phyloP scores from a whole-genome alignment of 2,888 invertebrate species.

The Petrolisthes manimaculis region DNA sequence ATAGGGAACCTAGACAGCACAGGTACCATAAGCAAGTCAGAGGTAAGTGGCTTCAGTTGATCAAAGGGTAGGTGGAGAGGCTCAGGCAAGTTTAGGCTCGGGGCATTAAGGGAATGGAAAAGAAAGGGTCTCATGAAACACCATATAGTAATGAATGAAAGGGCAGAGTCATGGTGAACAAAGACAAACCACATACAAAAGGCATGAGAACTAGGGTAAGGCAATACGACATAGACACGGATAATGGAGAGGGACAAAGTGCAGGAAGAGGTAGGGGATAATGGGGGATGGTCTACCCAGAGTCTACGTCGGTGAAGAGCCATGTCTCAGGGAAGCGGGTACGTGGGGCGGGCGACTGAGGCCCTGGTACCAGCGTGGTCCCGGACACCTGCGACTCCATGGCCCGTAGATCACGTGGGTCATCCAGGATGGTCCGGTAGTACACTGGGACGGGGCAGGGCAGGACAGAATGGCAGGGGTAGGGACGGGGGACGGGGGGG shows the following conservation, averaged over 20 bases:
- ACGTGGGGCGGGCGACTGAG: conserved; percentile 54
- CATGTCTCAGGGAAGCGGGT: conserved; percentile 82
- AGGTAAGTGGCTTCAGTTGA: too few species aligned
- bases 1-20: too few species aligned
- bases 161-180: too few species aligned
- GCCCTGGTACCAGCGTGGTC: conserved; percentile 32
- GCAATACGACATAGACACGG: not conserved
- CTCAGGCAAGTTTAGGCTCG: too few species aligned
- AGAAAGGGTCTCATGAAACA: too few species aligned
- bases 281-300: conserved; percentile 72
- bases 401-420: conserved; percentile 51
- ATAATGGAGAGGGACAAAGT: not conserved
- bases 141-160: too few species aligned
- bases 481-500: not conserved
- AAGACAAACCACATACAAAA: too few species aligned
- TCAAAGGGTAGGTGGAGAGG: too few species aligned
- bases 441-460: conserved; percentile 43
- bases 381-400: conserved; percentile 53
- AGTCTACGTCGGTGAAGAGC: conserved; percentile 77
- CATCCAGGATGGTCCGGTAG: conserved; percentile 61
- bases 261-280: conserved; percentile 22
- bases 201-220: too few species aligned
- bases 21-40: too few species aligned
- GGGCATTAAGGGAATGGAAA: too few species aligned
- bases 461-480: not conserved